Evolutionary conservation across 2,888 invertebrate species (phyloP).

Genomic region (Melitaea athalia): DNA sequence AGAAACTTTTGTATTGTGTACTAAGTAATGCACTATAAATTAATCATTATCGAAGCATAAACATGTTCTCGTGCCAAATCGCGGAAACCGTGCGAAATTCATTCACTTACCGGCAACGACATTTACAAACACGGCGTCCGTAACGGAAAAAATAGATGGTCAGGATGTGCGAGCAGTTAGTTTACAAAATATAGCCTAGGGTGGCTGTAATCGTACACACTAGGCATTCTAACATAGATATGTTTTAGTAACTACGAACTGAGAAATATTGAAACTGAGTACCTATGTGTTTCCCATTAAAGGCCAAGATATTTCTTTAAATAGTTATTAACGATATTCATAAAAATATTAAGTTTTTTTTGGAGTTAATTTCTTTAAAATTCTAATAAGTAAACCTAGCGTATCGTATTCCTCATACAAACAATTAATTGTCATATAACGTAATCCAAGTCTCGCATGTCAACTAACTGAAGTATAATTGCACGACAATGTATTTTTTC

Average conservation of each 20-base stretch:
- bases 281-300: no score
- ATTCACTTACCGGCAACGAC: conserved; percentile 68
- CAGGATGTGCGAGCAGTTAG: conserved; percentile 70
- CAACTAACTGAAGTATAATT: conserved; percentile 46
- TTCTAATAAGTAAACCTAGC: neutral
- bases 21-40: conserved; percentile 10
- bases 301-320: no score
- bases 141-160: conserved; percentile 77
- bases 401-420: conserved; percentile 29
- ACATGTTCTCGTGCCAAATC: conserved; percentile 57
- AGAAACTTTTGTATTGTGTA: conserved; percentile 1
- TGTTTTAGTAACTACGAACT: neutral
- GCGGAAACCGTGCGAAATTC: conserved; percentile 77
- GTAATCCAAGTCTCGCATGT: conserved; percentile 48
- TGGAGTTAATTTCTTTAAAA: neutral
- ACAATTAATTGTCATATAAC: conserved; percentile 45
- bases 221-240: conserved; percentile 41
- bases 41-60: conserved; percentile 34
- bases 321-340: neutral
- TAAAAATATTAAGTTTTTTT: neutral
- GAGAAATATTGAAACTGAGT: neutral
- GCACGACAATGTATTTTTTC: conserved; percentile 47
- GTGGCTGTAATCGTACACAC: conserved; percentile 62
- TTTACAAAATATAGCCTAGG: conserved; percentile 78
- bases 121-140: conserved; percentile 75